Evolutionary conservation across 2,888 invertebrate species (phyloP), one percentile per base, ranked within the genome.

Genomic region (Deilephila porcellus): DNA sequence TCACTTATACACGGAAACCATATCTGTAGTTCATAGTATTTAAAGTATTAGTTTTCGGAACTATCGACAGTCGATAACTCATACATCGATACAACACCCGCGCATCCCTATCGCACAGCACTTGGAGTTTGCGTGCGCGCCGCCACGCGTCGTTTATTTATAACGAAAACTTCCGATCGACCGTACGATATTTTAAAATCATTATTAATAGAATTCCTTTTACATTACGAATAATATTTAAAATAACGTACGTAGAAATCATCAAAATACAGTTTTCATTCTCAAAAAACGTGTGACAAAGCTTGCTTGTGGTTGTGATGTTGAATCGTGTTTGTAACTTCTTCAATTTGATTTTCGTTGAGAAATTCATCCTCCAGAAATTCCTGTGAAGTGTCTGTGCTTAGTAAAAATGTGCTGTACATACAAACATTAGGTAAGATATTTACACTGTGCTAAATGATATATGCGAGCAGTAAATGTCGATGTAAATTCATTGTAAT

Each of bases 101-200:
- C 63, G 14, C 78, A 59, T 71, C 74, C 60, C 79, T 77, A 73
- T 72, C 53, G 64, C 74, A 67, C 60, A 52, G 0, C 70, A 63
- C 74, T 71, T 74, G 63, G 76, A 37, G 25, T 75, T 74, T 75
- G 80, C 79, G 76, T 85, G 78, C 77, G 84, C 83, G 83, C 75
- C 76, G 86, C 79, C 86, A 86, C 88, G 85, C 88, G 86, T 74
- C 80, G 73, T 71, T 81, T 86, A 89, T 88, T 87, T 86, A 80
- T 87, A 87, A 81, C 78, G 74, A 80, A 76, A 80, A 85, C 83
- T 86, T 85, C 83, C 85, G 85, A 87, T 83, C 85, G 81, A 86
- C 79, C 78, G 74, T 80, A 83, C 84, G 85, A 85, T 84, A 80
- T 83, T 80, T 81, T 81, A 80, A 84, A 79, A 72, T 74, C 56